phyloP scores from a whole-genome alignment of 2,888 invertebrate genomes.

The Nomada ferruginata region DNA sequence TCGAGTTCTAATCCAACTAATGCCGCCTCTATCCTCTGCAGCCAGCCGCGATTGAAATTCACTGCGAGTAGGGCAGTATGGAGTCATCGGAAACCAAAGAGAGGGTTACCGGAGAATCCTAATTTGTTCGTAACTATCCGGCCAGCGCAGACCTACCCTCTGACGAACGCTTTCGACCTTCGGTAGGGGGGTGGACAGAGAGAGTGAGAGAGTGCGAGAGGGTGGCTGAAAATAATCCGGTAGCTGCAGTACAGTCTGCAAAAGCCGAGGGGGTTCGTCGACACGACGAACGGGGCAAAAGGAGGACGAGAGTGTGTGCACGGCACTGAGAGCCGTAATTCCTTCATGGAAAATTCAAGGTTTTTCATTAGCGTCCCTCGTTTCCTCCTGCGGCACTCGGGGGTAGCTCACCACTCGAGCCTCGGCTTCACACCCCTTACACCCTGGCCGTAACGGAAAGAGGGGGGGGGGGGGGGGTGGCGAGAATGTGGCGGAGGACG shows the following conservation, averaged over 20 bases:
- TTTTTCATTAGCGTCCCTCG: slow-evolving; percentile 82
- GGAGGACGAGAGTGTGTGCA: slow-evolving; percentile 24
- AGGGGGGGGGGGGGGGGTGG: background rate
- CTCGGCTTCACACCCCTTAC: slow-evolving; percentile 59
- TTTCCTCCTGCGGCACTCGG: slow-evolving; percentile 38
- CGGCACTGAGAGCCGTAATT: slow-evolving; percentile 73
- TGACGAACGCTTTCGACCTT: slow-evolving; percentile 1
- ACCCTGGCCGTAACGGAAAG: slow-evolving; percentile 52
- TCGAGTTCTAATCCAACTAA: slow-evolving; percentile 43
- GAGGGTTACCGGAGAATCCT: slow-evolving; percentile 54
- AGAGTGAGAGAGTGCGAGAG: background rate
- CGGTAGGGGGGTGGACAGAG: background rate
- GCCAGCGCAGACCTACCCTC: slow-evolving; percentile 6
- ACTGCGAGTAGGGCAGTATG: slow-evolving; percentile 17
- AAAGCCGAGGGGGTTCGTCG: slow-evolving; percentile 25
- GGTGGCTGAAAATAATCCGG: slow-evolving; percentile 60
- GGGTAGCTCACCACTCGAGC: slow-evolving; percentile 57
- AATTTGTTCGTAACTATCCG: slow-evolving; percentile 63
- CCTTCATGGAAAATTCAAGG: slow-evolving; percentile 83
- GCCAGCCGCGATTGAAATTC: slow-evolving; percentile 46
- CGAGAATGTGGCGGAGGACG: slow-evolving; percentile 57
- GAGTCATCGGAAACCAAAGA: slow-evolving; percentile 55
- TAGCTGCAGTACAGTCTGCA: slow-evolving; percentile 38
- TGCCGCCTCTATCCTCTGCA: background rate
- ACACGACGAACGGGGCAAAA: slow-evolving; percentile 10